Conservation (phyloP, 2,113 vertebrate genomes). For the Himantopus leucocephalus region DNA sequence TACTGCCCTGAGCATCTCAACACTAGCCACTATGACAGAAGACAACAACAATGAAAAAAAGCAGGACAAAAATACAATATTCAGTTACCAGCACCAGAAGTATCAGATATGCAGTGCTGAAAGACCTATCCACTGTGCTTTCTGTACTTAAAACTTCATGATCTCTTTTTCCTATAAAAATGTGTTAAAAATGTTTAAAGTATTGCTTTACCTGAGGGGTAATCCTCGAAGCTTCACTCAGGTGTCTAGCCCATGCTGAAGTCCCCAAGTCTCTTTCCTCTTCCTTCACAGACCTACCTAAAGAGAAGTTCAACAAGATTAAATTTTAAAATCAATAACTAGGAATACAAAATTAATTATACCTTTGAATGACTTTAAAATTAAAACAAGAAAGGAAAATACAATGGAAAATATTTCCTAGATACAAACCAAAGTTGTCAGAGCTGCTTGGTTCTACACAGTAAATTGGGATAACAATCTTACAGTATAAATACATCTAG, state of each 20-base stretch:
- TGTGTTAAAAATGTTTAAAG: background rate
- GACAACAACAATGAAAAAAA: background rate
- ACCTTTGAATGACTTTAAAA: background rate
- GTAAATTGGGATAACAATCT: background rate
- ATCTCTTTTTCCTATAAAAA: background rate
- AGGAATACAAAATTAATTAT: background rate
- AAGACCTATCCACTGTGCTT: background rate
- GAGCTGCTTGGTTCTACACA: background rate
- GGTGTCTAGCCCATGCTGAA: slow-evolving; percentile 69
- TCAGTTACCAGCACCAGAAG: background rate
- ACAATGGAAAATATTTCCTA: background rate
- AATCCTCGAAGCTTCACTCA: slow-evolving; percentile 74
- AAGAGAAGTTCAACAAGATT: slow-evolving; percentile 9
- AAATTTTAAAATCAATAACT: background rate
- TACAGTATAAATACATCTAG: background rate
- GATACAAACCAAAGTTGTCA: background rate
- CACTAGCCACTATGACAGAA: background rate
- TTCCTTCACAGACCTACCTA: slow-evolving; percentile 74
- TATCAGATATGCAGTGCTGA: background rate
- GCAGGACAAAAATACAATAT: background rate
- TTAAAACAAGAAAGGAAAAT: background rate
- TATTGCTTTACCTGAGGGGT: slow-evolving; percentile 76
- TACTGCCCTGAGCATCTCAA: background rate
- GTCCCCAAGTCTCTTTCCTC: slow-evolving; percentile 75
- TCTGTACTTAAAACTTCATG: background rate